A percentile compares a stretch with the other conserved stretches of the same genome.
These are phyloP conservation scores for Bradypodion ventrale DNA, from an alignment of 2,797 vertebrate genomes.

Conservation along the genomic window DNA sequence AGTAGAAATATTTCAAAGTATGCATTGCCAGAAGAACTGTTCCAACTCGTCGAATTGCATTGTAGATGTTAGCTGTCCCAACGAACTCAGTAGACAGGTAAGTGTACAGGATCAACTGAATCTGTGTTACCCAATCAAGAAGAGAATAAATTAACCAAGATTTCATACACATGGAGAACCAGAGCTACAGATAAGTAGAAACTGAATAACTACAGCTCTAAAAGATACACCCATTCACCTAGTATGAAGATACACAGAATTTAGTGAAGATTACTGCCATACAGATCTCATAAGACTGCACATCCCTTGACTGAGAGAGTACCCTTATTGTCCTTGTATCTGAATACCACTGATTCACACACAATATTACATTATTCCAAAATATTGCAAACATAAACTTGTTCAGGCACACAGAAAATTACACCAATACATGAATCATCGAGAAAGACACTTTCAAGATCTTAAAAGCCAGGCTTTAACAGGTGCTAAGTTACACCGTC, in stretches of 20 bases:
- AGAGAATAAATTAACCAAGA: constrained; percentile 14
- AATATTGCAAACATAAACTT: background rate
- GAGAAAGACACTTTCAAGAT: background rate
- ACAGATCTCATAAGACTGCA: background rate
- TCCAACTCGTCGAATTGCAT: constrained; percentile 91
- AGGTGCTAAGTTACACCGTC: background rate
- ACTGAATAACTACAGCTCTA: background rate
- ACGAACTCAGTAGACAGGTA: constrained; percentile 97
- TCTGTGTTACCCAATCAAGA: constrained; percentile 73
- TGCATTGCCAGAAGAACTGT: constrained; percentile 97
- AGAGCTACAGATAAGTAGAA: background rate
- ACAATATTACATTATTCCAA: background rate
- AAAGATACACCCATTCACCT: background rate
- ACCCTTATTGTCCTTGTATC: background rate
- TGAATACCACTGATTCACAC: background rate
- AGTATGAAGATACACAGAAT: background rate
- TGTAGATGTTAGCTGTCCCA: constrained; percentile 95
- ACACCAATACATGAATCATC: background rate
- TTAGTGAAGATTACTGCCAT: background rate
- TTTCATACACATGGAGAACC: background rate
- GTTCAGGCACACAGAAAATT: background rate
- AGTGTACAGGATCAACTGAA: constrained; percentile 92
- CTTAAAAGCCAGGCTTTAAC: background rate
- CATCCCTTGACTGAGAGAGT: background rate
- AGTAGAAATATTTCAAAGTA: constrained; percentile 96